Base-by-base conservation (phyloP, 2,113 vertebrate species). In the Ivindomyrus marchei region DNA sequence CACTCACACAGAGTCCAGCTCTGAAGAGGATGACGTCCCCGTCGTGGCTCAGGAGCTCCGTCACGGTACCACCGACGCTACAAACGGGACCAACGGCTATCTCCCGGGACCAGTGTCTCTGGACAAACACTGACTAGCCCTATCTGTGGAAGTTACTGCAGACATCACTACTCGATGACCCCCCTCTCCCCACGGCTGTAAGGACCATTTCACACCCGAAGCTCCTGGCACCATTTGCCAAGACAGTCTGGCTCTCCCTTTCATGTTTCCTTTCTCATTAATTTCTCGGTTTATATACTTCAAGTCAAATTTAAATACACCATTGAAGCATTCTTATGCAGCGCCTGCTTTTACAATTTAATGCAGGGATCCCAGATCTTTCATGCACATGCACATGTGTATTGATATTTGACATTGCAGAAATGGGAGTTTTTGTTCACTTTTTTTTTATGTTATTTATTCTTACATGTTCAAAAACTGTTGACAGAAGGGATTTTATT, bases 1-100 rank as follows among this genome's bases (percentile, higher is more conserved):
- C 88, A 98, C 97, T 89, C 98, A 99, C 87, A 90, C 99, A 15
- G 98, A 99, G 94, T 98, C 97, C 89, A 98, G 98, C 95, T 99
- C 98, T 85, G 98, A 99, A 56, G 98, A 99, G 92, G 98, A 99
- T 3, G 96, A 97, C 90, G 94, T 95, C 31, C 93, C 94, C 58
- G 95, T 95, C 58, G 92, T 95, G 80, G 94, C 94, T 91, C 97
- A 97, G 93, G 97, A 93, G 92, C 92, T 92, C 0, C 97, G 98
- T 93, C 97, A 93, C 90, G 90, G 95, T 4, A 52, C 95, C 92
- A 97, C 97, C 89, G 97, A 97, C 0, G 97, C 97, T 91, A 93
- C 95, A 27, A 94, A 97, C 8, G 97, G 97, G 90, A 97, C 97
- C 94, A 99, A 99, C 0, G 98, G 98, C 8, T 98, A 98, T 94